A percentile compares a stretch with the other conserved stretches of the same genome.
phyloP scores from a whole-genome alignment of 2,797 vertebrate species.

The Limnodromus scolopaceus region DNA sequence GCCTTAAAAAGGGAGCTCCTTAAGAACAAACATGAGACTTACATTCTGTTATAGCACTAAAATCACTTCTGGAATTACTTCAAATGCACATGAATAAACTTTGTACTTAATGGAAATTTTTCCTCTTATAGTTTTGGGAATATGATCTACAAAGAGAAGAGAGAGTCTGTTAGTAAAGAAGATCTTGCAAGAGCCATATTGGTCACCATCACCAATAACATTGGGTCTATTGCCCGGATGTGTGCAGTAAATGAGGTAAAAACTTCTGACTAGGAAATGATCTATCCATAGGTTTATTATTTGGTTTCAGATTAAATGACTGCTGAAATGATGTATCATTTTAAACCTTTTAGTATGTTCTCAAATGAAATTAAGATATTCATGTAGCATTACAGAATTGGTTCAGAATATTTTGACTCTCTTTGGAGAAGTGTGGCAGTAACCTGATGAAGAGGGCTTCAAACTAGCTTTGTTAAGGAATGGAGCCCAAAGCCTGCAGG shows the following conservation, averaged over 20 bases:
- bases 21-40: background rate
- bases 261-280: background rate
- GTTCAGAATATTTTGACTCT: background rate
- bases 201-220: conserved; percentile 92
- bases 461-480: background rate
- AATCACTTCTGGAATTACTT: background rate
- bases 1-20: background rate
- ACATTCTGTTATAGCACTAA: background rate
- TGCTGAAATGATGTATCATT: background rate
- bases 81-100: background rate
- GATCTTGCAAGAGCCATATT: conserved; percentile 89
- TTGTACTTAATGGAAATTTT: background rate
- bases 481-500: background rate
- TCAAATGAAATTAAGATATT: background rate
- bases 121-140: conserved; percentile 84
- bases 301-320: background rate
- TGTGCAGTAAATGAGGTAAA: conserved; percentile 91
- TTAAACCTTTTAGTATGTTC: background rate
- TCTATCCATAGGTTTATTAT: accelerated
- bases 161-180: conserved; percentile 89
- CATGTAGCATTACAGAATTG: background rate
- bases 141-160: conserved; percentile 91
- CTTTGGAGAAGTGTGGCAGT: background rate
- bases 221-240: conserved; percentile 89
- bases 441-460: background rate